Conservation (phyloP, 2,888 invertebrate genomes). For the Drosophila cognata region DNA sequence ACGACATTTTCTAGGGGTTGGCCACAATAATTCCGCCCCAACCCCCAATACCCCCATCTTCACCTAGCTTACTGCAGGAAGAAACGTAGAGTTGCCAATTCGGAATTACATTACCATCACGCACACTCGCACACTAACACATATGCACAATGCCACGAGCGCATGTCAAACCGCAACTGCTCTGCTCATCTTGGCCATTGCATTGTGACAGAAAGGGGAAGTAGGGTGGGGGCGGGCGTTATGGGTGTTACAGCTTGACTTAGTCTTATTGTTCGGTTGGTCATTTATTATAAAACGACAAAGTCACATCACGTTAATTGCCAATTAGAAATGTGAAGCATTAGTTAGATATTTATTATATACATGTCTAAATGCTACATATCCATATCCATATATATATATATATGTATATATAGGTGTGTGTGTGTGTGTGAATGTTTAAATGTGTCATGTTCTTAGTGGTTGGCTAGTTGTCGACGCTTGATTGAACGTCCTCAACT, state of each 20-base stretch:
- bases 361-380: conserved; percentile 3
- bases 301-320: conserved; percentile 63
- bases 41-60: not conserved
- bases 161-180: conserved; percentile 39
- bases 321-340: conserved; percentile 65
- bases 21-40: not conserved
- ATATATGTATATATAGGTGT: not conserved
- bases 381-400: not conserved
- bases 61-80: not conserved
- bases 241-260: conserved; percentile 22
- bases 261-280: conserved; percentile 43
- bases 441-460: not conserved
- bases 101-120: conserved; percentile 51
- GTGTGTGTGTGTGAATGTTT: not conserved
- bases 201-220: not conserved
- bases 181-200: conserved; percentile 24
- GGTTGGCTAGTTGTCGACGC: conserved; percentile 19
- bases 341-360: conserved; percentile 55
- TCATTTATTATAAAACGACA: conserved; percentile 61
- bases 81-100: conserved; percentile 43
- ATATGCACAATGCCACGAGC: not conserved
- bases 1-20: conserved; percentile 41
- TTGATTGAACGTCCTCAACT: conserved; percentile 40
- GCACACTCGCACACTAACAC: conserved; percentile 4
- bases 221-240: not conserved